phyloP scores from a whole-genome alignment of 2,797 vertebrate genomes.

The Gouania willdenowi region DNA sequence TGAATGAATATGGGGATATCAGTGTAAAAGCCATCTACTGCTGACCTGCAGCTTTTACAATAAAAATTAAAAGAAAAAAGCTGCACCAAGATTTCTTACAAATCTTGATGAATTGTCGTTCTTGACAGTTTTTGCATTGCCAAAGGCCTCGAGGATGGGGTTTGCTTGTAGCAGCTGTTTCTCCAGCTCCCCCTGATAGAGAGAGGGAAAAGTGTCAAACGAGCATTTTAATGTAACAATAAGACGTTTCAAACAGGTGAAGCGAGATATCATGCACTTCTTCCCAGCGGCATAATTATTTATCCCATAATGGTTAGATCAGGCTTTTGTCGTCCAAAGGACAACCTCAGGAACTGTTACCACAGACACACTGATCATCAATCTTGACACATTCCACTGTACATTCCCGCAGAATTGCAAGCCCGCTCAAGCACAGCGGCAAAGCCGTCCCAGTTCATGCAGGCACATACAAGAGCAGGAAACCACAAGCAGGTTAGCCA shows the following conservation, averaged over 20 bases:
- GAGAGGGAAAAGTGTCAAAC: too few relatives aligned
- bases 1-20: too few relatives aligned
- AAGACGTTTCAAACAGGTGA: neutral
- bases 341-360: slow-evolving; percentile 9
- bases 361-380: neutral
- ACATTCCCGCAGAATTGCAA: slow-evolving; percentile 31
- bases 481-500: slow-evolving; percentile 18
- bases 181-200: slow-evolving; percentile 90
- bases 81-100: slow-evolving; percentile 81
- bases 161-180: slow-evolving; percentile 96
- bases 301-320: neutral
- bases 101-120: slow-evolving; percentile 98
- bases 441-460: slow-evolving; percentile 30
- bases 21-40: too few relatives aligned
- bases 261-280: slow-evolving; percentile 13
- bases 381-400: slow-evolving; percentile 34
- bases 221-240: neutral
- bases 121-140: slow-evolving; percentile 97
- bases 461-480: slow-evolving; percentile 28
- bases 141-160: slow-evolving; percentile 96
- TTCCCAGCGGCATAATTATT: neutral
- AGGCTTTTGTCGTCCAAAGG: slow-evolving; percentile 8
- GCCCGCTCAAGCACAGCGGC: slow-evolving; percentile 29
- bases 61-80: too few relatives aligned
- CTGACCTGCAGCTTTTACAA: too few relatives aligned